These are phyloP conservation scores for Pyrocephalus nanus DNA, from an alignment of 2,797 vertebrate species.

Conservation along the genomic window DNA sequence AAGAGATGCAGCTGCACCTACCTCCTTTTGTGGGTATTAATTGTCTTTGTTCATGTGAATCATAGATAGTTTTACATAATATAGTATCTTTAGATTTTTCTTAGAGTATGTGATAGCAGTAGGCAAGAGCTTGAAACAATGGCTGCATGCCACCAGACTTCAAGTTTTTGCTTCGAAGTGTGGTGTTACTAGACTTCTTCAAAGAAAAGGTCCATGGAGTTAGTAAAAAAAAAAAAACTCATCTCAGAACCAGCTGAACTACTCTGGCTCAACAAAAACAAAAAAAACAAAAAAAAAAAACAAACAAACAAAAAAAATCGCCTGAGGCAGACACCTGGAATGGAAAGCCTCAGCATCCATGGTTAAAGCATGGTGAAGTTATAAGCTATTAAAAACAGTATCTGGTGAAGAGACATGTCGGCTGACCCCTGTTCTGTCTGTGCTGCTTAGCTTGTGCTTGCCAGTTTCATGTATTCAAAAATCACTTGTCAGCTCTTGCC, in stretches of 20 bases:
- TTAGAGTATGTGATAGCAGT: neutral
- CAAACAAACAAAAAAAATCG: neutral
- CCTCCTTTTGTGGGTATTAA: neutral
- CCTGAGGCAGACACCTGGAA: conserved; percentile 35
- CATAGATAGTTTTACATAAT: neutral
- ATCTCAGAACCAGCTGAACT: conserved; percentile 35
- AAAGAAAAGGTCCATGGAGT: neutral
- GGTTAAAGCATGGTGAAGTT: conserved; percentile 16
- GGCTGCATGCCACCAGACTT: neutral
- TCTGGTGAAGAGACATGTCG: conserved; percentile 6
- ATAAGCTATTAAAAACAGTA: conserved; percentile 32
- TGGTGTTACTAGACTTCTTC: neutral
- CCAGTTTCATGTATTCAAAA: conserved; percentile 4
- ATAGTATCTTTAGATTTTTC: neutral
- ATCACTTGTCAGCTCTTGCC: conserved; percentile 33
- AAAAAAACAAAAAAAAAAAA: neutral
- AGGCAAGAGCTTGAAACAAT: neutral
- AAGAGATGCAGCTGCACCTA: neutral
- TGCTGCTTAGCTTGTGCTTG: neutral
- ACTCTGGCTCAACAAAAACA: neutral
- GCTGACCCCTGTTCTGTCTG: conserved; percentile 28
- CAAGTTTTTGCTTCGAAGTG: neutral
- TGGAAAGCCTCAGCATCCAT: conserved; percentile 33
- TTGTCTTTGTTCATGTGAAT: neutral
- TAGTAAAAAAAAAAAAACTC: neutral